Evolutionary conservation across 1,140 invertebrate genomes (phyloP).

Genomic region (Nymphalis io): DNA sequence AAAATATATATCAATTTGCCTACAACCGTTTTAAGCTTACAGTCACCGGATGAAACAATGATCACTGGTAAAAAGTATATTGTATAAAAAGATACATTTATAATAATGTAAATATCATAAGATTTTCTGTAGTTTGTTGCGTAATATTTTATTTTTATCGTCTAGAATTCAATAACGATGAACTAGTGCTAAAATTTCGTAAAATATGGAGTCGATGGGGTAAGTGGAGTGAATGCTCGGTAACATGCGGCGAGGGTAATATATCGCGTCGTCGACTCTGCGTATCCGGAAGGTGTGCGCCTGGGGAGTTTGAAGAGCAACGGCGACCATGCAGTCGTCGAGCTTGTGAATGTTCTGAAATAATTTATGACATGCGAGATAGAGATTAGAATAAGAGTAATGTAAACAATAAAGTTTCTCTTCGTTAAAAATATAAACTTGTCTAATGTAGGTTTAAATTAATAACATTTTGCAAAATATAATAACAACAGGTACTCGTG

Average conservation of each 20-base stretch:
- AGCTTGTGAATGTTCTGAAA: slow-evolving; percentile 40
- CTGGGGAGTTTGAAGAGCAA: slow-evolving; percentile 61
- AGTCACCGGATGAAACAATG: not conserved
- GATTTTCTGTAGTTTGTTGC: too few relatives aligned
- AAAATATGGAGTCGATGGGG: slow-evolving; percentile 74
- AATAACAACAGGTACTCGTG: too few relatives aligned
- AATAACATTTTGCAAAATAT: too few relatives aligned
- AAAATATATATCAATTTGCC: slow-evolving; percentile 8
- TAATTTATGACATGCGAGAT: slow-evolving; percentile 38
- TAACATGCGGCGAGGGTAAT: slow-evolving; percentile 56
- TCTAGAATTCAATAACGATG: slow-evolving; percentile 2
- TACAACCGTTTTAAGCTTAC: not conserved
- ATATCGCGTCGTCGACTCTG: slow-evolving; percentile 51
- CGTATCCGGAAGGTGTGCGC: slow-evolving; percentile 64
- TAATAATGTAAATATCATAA: too few relatives aligned
- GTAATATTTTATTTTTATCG: too few relatives aligned
- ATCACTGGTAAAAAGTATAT: slow-evolving; percentile 7
- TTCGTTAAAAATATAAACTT: too few relatives aligned
- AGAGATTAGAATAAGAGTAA: slow-evolving; percentile 32
- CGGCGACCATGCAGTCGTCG: slow-evolving; percentile 49
- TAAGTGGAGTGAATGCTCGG: slow-evolving; percentile 67
- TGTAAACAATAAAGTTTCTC: too few relatives aligned
- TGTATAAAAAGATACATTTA: too few relatives aligned
- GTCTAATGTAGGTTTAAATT: too few relatives aligned
- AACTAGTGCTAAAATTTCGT: slow-evolving; percentile 21